Evolutionary conservation across 2,888 invertebrate genomes (phyloP).

Genomic region (Thalpophila matura): DNA sequence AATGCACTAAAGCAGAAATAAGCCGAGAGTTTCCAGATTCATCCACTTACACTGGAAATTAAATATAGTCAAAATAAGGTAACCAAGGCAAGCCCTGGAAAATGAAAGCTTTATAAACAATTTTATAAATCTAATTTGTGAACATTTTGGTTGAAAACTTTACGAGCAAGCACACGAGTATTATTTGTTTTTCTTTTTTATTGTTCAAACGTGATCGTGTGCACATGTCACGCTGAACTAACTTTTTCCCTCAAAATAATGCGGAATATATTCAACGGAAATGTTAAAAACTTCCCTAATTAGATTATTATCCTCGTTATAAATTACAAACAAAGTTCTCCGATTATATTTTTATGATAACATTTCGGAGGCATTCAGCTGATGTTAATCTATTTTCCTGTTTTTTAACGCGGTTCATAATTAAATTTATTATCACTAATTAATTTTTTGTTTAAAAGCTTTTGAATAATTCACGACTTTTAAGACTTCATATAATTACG

Average conservation of each 20-base stretch:
- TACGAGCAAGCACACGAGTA: too few relatives aligned
- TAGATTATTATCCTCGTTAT: constrained; percentile 29
- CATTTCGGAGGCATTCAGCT: constrained; percentile 14
- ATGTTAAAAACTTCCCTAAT: constrained; percentile 24
- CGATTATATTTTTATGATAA: constrained; percentile 38
- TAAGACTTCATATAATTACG: too few relatives aligned
- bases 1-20: neutral
- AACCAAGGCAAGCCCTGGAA: too few relatives aligned
- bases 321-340: constrained; percentile 34
- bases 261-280: neutral
- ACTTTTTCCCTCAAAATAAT: neutral
- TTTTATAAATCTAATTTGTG: too few relatives aligned
- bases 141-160: too few relatives aligned
- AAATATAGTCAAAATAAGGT: too few relatives aligned
- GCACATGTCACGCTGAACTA: constrained; percentile 2
- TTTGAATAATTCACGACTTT: too few relatives aligned
- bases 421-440: constrained; percentile 7
- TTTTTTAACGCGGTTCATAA: constrained; percentile 23
- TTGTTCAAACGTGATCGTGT: neutral
- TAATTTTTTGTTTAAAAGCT: too few relatives aligned
- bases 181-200: neutral
- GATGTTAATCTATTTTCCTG: constrained; percentile 17
- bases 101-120: too few relatives aligned
- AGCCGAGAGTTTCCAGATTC: neutral
- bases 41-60: too few relatives aligned